Conservation (phyloP, 1,140 invertebrate species). For the Drosophila pruinosa region DNA sequence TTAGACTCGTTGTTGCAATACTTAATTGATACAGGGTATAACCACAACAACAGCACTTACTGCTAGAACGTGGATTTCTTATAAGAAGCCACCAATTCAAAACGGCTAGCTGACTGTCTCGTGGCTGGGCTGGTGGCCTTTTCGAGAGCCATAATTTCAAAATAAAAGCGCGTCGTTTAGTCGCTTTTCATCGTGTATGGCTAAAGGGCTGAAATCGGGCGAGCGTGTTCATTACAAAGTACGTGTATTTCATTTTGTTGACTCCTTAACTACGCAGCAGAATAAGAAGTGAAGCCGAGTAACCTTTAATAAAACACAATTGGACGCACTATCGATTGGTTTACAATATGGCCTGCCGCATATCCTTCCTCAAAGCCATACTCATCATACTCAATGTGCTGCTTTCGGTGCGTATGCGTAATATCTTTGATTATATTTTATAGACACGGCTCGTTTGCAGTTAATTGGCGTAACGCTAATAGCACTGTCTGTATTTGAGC, state of each 20-base stretch:
- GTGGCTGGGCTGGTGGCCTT: conserved; percentile 27
- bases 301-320: conserved; percentile 42
- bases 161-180: conserved; percentile 64
- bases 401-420: conserved; percentile 72
- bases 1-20: not conserved
- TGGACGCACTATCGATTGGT: conserved; percentile 65
- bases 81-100: conserved; percentile 33
- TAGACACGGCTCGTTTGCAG: conserved; percentile 32
- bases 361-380: conserved; percentile 64
- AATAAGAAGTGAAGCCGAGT: conserved; percentile 6
- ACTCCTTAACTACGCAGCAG: conserved; percentile 43
- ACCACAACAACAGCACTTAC: conserved; percentile 10
- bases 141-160: conserved; percentile 67
- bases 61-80: conserved; percentile 44
- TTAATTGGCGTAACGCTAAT: conserved; percentile 73
- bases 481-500: conserved; percentile 70
- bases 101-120: conserved; percentile 7
- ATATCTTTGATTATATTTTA: conserved; percentile 20
- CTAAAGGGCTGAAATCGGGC: conserved; percentile 54
- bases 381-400: conserved; percentile 72
- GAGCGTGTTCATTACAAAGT: conserved; percentile 15
- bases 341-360: conserved; percentile 55
- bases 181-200: conserved; percentile 63
- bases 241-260: conserved; percentile 1
- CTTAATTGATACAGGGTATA: conserved; percentile 7